Percentiles rank a stretch among this genome's conserved stretches.
phyloP scores from a whole-genome alignment of 2,797 vertebrate genomes.

The Artibeus jamaicensis region DNA sequence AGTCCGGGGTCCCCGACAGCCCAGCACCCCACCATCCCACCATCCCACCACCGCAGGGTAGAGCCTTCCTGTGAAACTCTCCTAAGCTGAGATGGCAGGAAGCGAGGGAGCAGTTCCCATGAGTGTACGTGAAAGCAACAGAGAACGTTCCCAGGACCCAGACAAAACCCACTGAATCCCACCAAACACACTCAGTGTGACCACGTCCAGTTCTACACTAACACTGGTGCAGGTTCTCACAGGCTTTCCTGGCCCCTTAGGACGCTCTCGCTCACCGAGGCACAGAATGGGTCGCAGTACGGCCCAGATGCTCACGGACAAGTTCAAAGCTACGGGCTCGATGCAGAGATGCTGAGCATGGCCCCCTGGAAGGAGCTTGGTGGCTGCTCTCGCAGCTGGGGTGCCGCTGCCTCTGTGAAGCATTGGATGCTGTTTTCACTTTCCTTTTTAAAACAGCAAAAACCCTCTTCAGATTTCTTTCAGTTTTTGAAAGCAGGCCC shows the following conservation, averaged over 20 bases:
- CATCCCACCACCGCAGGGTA: too few relatives aligned
- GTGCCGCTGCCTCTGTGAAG: too few relatives aligned
- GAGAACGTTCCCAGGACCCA: background rate
- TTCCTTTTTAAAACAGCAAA: background rate
- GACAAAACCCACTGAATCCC: background rate
- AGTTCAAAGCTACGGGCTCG: background rate
- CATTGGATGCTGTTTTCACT: background rate
- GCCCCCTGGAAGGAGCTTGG: background rate
- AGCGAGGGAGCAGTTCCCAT: background rate
- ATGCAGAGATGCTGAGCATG: background rate
- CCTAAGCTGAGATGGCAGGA: accelerated
- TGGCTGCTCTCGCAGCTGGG: background rate
- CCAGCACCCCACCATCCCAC: too few relatives aligned
- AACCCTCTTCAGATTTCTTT: too few relatives aligned
- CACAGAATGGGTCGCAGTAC: too few relatives aligned
- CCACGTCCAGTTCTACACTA: accelerated
- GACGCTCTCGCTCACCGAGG: background rate
- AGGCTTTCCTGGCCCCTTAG: background rate
- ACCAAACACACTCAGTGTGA: accelerated
- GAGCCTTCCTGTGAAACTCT: background rate
- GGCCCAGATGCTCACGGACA: background rate
- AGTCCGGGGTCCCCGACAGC: background rate
- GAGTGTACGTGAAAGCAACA: background rate
- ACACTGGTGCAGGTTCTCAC: accelerated
- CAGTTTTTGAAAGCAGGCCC: background rate